phyloP scores from a whole-genome alignment of 1,140 invertebrate species.

The Tigriopus japonicus region DNA sequence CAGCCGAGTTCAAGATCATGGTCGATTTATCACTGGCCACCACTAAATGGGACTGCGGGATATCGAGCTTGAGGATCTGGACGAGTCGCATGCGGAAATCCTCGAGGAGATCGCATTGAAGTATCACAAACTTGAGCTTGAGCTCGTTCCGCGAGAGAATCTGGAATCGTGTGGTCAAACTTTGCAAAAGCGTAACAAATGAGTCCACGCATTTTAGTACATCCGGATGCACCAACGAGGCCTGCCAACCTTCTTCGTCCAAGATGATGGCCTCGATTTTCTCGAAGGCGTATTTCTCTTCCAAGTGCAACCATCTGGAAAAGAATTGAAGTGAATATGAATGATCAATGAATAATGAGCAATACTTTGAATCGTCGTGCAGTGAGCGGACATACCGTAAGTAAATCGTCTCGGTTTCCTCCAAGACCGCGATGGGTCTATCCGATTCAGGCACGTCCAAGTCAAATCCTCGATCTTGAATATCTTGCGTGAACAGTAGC shows the following conservation, averaged over 20 bases:
- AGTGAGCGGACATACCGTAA: too few relatives aligned
- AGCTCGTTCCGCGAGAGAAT: background rate
- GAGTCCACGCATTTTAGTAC: background rate
- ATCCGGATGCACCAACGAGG: background rate
- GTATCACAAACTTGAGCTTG: background rate
- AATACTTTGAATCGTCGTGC: too few relatives aligned
- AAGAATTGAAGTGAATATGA: background rate
- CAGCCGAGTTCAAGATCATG: constrained; percentile 3
- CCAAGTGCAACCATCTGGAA: constrained; percentile 1
- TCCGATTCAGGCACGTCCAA: background rate
- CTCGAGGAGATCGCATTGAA: constrained; percentile 1
- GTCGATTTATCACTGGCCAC: background rate
- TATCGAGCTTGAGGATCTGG: background rate
- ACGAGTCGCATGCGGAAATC: constrained; percentile 2
- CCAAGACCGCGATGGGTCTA: too few relatives aligned
- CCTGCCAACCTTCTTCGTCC: background rate
- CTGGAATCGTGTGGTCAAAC: background rate
- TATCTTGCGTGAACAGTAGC: background rate
- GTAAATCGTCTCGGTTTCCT: too few relatives aligned
- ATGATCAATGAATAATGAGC: too few relatives aligned
- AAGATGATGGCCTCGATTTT: constrained; percentile 8
- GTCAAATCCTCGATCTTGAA: background rate
- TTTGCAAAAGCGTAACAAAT: background rate
- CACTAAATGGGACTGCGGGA: background rate
- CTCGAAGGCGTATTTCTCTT: constrained; percentile 10